Base-by-base conservation (phyloP, 2,797 vertebrate genomes). In the Acridotheres tristis region DNA sequence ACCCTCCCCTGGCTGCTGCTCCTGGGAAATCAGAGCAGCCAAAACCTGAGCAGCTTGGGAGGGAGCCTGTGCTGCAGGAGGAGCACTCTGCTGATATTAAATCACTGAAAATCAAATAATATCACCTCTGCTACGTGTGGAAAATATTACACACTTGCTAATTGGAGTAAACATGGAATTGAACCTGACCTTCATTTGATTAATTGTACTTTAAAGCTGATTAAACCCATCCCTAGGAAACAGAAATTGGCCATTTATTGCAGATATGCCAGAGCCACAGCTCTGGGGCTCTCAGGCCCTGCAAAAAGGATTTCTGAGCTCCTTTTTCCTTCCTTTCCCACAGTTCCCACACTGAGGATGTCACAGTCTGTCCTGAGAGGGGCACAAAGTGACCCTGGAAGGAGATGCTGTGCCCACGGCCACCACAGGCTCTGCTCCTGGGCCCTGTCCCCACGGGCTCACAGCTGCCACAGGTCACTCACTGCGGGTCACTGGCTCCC, bases 361-460 rank as follows among this genome's bases (percentile, higher is more conserved):
- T 36, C 65, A 16, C 14, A 2, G 23, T 7, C 11, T 55, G 40
- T 22, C 57, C 65, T 10, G 30, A 72, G 73, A 27, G 47, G 13
- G 7, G 71, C 69, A 57, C 38, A 32, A 5, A 45, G 21, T 0
- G 4, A 7, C 25, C 1, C 0, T 4, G 42, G 57, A 42, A 78
- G 69, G 54, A 34, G 42, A 23, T 4, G 7, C 43, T 43, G 42
- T 36, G 58, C 43, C 71, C 71, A 32, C 10, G 74, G 71, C 14
- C 7, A 10, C 20, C 15, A 5, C 13, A 5, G 36, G 50, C 1
- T 0, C 45, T 63, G 59, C 32, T 26, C 32, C 55, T 0, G 0
- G 8, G 14, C 19, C 32, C 51, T 3, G 3, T 26, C 79, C 3
- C 58, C 12, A 1, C 1, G 0, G 40, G 6, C 7, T 5, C 51